These are phyloP conservation scores for Borostomias antarcticus DNA, from an alignment of 2,797 vertebrate species.

Conservation along the genomic window DNA sequence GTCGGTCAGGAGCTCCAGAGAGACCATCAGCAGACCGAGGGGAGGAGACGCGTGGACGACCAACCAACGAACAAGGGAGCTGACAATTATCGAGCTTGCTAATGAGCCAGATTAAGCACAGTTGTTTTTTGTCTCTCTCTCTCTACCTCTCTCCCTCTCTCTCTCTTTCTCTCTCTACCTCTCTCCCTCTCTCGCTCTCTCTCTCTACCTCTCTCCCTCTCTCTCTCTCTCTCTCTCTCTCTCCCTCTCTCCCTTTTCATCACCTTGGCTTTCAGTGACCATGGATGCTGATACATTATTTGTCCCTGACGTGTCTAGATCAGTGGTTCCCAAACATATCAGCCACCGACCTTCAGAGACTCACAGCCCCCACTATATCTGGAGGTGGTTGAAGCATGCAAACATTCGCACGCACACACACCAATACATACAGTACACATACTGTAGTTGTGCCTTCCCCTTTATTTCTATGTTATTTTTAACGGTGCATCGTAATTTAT, in stretches of 20 bases:
- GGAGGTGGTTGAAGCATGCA: too few relatives aligned
- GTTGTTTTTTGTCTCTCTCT: neutral
- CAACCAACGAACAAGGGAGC: neutral
- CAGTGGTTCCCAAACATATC: too few relatives aligned
- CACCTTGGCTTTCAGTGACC: neutral
- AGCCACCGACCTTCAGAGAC: too few relatives aligned
- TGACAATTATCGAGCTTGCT: neutral
- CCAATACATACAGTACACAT: too few relatives aligned
- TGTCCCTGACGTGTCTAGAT: too few relatives aligned
- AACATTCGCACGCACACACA: too few relatives aligned
- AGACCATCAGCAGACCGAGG: conserved; percentile 37
- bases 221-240: neutral
- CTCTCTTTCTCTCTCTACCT: neutral
- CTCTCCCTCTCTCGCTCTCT: conserved; percentile 3
- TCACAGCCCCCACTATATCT: too few relatives aligned
- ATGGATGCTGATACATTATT: too few relatives aligned
- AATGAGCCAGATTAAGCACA: neutral
- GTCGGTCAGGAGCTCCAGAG: conserved; percentile 47
- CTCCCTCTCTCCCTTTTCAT: neutral
- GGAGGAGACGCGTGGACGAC: conserved; percentile 6
- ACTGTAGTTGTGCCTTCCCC: too few relatives aligned
- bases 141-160: neutral
- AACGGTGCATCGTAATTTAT: too few relatives aligned
- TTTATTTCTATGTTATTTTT: too few relatives aligned
- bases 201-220: neutral